phyloP scores from a whole-genome alignment of 2,113 vertebrate genomes.

The Leptobrachium ailaonicum region DNA sequence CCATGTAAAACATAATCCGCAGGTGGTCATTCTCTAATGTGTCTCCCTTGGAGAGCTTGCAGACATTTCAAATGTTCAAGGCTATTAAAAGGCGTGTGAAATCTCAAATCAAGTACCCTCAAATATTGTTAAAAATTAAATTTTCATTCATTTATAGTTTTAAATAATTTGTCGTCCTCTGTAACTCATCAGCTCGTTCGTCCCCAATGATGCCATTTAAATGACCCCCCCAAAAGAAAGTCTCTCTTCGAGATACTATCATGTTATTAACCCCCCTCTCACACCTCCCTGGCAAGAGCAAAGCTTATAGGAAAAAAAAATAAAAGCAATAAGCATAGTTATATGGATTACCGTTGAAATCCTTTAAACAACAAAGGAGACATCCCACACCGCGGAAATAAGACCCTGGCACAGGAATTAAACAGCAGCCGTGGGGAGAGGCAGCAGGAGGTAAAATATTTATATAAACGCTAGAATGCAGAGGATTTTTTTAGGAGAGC shows the following conservation, averaged over 20 bases:
- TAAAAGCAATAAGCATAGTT: neutral
- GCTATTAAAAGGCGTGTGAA: no score
- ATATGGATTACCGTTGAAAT: slow-evolving; percentile 8
- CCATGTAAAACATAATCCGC: no score
- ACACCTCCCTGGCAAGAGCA: neutral
- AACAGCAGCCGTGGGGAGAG: slow-evolving; percentile 12
- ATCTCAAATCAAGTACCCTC: no score
- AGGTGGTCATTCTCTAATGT: no score
- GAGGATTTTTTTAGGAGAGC: slow-evolving; percentile 1
- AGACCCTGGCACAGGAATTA: slow-evolving; percentile 24
- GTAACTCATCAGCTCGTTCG: no score
- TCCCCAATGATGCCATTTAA: no score
- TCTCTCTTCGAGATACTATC: neutral
- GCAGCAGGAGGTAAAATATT: slow-evolving; percentile 24
- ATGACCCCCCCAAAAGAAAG: no score
- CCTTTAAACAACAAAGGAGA: slow-evolving; percentile 21
- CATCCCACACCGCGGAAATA: slow-evolving; percentile 1
- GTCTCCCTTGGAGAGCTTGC: no score
- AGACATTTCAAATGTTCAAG: no score
- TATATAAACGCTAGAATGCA: slow-evolving; percentile 10
- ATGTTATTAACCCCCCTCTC: neutral
- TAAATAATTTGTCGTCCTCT: no score
- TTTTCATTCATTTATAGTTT: no score
- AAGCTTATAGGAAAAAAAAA: neutral
- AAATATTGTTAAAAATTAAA: no score